phyloP scores from a whole-genome alignment of 1,140 invertebrate genomes.

The Drepana arcuata region DNA sequence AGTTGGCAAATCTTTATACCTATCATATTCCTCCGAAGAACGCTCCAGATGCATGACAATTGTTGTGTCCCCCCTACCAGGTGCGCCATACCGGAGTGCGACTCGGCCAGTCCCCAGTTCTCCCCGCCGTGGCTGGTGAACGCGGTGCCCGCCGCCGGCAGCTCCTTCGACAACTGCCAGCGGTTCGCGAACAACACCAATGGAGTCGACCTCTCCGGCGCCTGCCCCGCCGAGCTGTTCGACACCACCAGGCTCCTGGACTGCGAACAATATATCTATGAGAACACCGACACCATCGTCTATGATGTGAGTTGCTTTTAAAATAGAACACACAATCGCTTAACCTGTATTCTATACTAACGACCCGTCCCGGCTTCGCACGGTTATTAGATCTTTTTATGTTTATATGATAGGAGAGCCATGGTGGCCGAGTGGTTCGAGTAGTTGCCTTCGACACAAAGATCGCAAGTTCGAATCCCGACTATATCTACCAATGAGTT shows the following conservation, averaged over 20 bases:
- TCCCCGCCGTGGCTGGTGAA: slow-evolving; percentile 69
- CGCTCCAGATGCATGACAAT: too few relatives aligned
- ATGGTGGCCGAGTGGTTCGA: too few relatives aligned
- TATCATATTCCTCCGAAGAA: too few relatives aligned
- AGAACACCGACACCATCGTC: slow-evolving; percentile 18
- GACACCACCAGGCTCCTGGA: slow-evolving; percentile 10
- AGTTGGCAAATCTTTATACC: too few relatives aligned
- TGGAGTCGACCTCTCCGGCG: too few relatives aligned
- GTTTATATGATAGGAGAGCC: too few relatives aligned
- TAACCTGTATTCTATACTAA: slow-evolving; percentile 38
- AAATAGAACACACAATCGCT: too few relatives aligned
- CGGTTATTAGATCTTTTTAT: too few relatives aligned
- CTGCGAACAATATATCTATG: slow-evolving; percentile 18
- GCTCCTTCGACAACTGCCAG: slow-evolving; percentile 19
- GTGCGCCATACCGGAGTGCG: slow-evolving; percentile 78
- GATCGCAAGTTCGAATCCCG: too few relatives aligned
- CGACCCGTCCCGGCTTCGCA: slow-evolving; percentile 12
- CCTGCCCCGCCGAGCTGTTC: slow-evolving; percentile 11
- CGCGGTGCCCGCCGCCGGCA: slow-evolving; percentile 53
- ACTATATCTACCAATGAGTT: too few relatives aligned
- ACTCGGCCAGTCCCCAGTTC: slow-evolving; percentile 33
- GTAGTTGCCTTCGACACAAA: too few relatives aligned
- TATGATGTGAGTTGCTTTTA: slow-evolving; percentile 27
- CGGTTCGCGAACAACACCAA: slow-evolving; percentile 12
- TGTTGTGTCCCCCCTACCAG: too few relatives aligned